A percentile compares a stretch with the other conserved stretches of the same genome.
These are phyloP conservation scores for Mesoclemmys tuberculata DNA, from an alignment of 2,113 vertebrate species.

Conservation along the genomic window DNA sequence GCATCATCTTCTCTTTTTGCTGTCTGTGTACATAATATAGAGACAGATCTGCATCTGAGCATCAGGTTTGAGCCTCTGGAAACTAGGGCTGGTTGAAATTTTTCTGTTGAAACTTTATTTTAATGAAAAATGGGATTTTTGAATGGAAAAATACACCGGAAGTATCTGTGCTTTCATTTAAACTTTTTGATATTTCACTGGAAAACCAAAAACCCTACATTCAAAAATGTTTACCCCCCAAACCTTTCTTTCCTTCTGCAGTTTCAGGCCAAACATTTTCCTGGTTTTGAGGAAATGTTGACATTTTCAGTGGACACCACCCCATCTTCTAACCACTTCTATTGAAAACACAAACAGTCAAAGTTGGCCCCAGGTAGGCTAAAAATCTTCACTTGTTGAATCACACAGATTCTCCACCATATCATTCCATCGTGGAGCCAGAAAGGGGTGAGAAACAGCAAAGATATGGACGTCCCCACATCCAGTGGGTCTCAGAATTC, in stretches of 20 bases:
- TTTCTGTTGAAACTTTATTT: not conserved
- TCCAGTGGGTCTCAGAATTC: not conserved
- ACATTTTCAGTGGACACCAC: not conserved
- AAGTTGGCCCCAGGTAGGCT: not conserved
- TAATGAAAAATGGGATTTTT: not conserved
- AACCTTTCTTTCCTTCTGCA: not conserved
- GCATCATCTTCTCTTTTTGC: not conserved
- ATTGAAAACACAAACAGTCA: not conserved
- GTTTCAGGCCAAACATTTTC: not conserved
- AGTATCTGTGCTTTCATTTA: not conserved
- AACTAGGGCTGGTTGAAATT: not conserved
- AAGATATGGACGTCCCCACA: not conserved
- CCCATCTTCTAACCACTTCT: not conserved
- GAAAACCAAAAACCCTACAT: not conserved
- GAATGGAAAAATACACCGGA: accelerated
- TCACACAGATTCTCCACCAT: not conserved
- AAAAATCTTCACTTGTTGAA: not conserved
- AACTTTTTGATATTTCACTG: not conserved
- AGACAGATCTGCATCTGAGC: not conserved
- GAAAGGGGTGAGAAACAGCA: not conserved
- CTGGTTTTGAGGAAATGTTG: not conserved
- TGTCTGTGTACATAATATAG: not conserved
- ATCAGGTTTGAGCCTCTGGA: not conserved
- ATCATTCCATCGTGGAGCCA: not conserved
- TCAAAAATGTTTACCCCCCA: not conserved